Conservation (phyloP, 2,888 invertebrate genomes). For the Alviniconcha strummeri region DNA sequence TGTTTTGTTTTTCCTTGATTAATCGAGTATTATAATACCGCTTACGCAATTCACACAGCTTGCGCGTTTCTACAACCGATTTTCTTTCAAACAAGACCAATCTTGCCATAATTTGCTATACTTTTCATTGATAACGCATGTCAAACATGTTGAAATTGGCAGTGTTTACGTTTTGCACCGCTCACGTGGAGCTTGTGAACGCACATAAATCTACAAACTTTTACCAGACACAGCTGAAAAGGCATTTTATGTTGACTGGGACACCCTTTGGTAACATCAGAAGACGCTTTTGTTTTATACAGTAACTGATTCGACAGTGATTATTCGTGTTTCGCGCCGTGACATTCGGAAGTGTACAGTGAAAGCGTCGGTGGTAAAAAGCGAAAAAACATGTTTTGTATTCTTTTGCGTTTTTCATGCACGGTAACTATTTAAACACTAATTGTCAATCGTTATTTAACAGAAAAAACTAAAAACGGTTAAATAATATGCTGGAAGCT, state of each 20-base stretch:
- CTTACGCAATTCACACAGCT: conserved; percentile 19
- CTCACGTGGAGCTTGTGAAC: conserved; percentile 25
- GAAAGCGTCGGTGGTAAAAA: neutral
- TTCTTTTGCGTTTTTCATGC: neutral
- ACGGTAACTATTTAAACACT: neutral
- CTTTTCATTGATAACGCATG: conserved; percentile 7
- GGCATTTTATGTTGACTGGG: too few species aligned
- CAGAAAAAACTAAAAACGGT: too few species aligned
- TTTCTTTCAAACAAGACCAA: conserved; percentile 32
- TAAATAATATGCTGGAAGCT: neutral
- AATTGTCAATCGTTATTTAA: too few species aligned
- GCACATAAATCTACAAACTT: neutral
- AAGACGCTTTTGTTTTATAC: neutral
- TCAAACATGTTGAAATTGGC: neutral
- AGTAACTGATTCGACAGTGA: neutral
- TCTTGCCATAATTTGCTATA: conserved; percentile 2
- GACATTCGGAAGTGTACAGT: conserved; percentile 15
- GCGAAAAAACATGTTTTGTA: neutral
- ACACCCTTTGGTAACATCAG: too few species aligned
- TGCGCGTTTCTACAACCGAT: neutral
- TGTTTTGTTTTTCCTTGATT: conserved; percentile 31
- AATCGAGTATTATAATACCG: conserved; percentile 32
- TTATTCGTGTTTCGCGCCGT: conserved; percentile 22
- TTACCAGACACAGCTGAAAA: too few species aligned
- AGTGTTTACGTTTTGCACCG: conserved; percentile 38